phyloP scores from a whole-genome alignment of 2,797 vertebrate genomes.

The Cottoperca gobio region DNA sequence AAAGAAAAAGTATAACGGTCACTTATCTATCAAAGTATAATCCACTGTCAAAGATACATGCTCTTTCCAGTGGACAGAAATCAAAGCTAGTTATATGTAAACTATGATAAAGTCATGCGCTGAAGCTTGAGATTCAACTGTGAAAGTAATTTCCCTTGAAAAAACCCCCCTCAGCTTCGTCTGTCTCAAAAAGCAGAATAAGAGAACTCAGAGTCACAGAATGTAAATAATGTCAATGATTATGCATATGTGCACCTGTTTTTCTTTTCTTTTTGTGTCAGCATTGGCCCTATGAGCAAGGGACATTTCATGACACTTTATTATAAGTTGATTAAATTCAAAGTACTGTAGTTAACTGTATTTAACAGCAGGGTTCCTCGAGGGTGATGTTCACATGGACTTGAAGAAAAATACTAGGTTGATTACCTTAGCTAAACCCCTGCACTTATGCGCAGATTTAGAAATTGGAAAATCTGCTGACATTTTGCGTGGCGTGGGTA shows the following conservation, averaged over 20 bases:
- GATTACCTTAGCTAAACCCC: slow-evolving; percentile 74
- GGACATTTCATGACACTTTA: slow-evolving; percentile 47
- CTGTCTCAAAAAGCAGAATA: slow-evolving; percentile 48
- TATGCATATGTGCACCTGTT: slow-evolving; percentile 15
- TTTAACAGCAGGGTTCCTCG: slow-evolving; percentile 57
- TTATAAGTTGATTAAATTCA: slow-evolving; percentile 58
- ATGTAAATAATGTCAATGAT: slow-evolving; percentile 29
- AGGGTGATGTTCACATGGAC: slow-evolving; percentile 57
- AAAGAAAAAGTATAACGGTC: slow-evolving; percentile 13
- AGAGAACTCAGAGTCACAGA: slow-evolving; percentile 37
- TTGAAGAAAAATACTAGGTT: slow-evolving; percentile 70
- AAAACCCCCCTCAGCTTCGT: slow-evolving; percentile 67
- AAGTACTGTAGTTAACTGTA: slow-evolving; percentile 57
- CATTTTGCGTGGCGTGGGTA: slow-evolving; percentile 68
- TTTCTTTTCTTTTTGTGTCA: slow-evolving; percentile 18
- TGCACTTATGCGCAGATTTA: slow-evolving; percentile 75
- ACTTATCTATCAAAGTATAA: slow-evolving; percentile 45
- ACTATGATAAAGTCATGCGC: slow-evolving; percentile 63
- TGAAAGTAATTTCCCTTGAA: slow-evolving; percentile 69
- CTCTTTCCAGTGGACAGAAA: slow-evolving; percentile 39
- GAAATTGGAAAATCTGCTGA: slow-evolving; percentile 79
- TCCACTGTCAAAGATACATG: slow-evolving; percentile 45
- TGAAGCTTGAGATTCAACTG: slow-evolving; percentile 70
- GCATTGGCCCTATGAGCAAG: slow-evolving; percentile 4
- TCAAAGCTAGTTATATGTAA: slow-evolving; percentile 61